phyloP scores from a whole-genome alignment of 1,140 invertebrate species.

The Drosophila hydei region DNA sequence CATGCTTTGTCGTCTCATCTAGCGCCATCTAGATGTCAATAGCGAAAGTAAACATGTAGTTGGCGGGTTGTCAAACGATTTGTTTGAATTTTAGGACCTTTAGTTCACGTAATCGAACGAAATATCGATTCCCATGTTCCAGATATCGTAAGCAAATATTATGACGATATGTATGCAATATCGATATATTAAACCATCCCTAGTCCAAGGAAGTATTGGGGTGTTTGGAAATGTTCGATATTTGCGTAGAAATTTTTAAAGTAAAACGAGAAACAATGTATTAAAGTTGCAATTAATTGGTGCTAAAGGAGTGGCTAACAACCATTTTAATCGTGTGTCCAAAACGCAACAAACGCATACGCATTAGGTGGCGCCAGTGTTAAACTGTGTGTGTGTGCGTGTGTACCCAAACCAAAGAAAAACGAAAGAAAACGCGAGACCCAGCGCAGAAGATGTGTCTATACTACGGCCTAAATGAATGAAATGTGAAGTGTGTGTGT shows the following conservation, averaged over 20 bases:
- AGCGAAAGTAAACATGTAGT: neutral
- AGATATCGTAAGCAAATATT: conserved; percentile 16
- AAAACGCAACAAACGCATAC: conserved; percentile 13
- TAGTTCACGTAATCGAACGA: neutral
- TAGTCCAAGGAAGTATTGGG: conserved; percentile 43
- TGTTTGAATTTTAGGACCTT: neutral
- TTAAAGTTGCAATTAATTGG: conserved; percentile 34
- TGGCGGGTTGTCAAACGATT: conserved; percentile 2
- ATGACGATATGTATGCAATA: neutral
- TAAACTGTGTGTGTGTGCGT: neutral
- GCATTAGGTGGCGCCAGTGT: neutral
- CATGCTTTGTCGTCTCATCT: neutral
- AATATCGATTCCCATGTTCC: conserved; percentile 6
- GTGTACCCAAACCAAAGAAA: conserved; percentile 33
- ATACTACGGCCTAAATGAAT: conserved; percentile 62
- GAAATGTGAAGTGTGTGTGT: conserved; percentile 52
- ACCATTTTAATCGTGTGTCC: conserved; percentile 23
- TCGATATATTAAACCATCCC: conserved; percentile 29
- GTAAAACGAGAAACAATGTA: conserved; percentile 44
- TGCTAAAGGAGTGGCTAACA: conserved; percentile 27
- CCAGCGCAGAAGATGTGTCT: conserved; percentile 59
- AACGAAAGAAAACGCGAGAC: conserved; percentile 37
- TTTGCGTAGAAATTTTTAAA: conserved; percentile 57
- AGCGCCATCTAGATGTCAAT: conserved; percentile 20
- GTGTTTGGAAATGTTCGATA: conserved; percentile 77